A percentile compares a stretch with the other conserved stretches of the same genome.
These are phyloP conservation scores for Heliconius cydno DNA, from an alignment of 2,888 invertebrate species.

Conservation along the genomic window DNA sequence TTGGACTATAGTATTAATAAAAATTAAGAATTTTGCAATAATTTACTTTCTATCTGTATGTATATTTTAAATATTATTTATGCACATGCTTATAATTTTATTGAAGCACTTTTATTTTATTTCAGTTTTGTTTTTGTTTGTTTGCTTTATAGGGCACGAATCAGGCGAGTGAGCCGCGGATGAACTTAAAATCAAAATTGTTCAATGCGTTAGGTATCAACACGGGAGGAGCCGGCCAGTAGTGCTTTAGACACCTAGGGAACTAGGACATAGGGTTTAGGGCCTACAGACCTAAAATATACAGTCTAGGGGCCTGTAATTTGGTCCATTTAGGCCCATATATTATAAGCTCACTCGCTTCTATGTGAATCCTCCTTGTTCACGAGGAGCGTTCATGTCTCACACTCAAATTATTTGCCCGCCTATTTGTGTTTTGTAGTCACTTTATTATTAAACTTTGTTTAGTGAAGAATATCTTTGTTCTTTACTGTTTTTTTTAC, in stretches of 20 bases:
- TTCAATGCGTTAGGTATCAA: constrained; percentile 93
- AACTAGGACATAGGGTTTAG: neutral
- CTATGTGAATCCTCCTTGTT: constrained; percentile 49
- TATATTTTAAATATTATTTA: constrained; percentile 19
- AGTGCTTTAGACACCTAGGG: constrained; percentile 48
- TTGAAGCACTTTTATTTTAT: constrained; percentile 65
- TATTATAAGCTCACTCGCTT: constrained; percentile 55
- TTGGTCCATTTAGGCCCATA: constrained; percentile 1
- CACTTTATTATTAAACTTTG: constrained; percentile 11
- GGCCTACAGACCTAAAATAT: neutral
- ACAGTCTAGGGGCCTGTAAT: neutral
- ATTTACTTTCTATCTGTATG: constrained; percentile 30
- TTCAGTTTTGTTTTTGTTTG: constrained; percentile 72
- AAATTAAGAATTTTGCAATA: neutral
- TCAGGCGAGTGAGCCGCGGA: constrained; percentile 87
- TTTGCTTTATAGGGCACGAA: constrained; percentile 85
- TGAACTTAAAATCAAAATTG: constrained; percentile 93
- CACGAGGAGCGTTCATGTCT: constrained; percentile 62
- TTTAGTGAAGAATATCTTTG: neutral
- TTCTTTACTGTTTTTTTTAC: constrained; percentile 41
- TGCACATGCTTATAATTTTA: constrained; percentile 51
- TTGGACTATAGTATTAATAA: neutral
- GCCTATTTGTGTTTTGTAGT: constrained; percentile 63
- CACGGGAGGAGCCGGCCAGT: constrained; percentile 83
- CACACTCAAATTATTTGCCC: constrained; percentile 59